phyloP scores from a whole-genome alignment of 2,888 invertebrate genomes.

The Steinernema hermaphroditum region DNA sequence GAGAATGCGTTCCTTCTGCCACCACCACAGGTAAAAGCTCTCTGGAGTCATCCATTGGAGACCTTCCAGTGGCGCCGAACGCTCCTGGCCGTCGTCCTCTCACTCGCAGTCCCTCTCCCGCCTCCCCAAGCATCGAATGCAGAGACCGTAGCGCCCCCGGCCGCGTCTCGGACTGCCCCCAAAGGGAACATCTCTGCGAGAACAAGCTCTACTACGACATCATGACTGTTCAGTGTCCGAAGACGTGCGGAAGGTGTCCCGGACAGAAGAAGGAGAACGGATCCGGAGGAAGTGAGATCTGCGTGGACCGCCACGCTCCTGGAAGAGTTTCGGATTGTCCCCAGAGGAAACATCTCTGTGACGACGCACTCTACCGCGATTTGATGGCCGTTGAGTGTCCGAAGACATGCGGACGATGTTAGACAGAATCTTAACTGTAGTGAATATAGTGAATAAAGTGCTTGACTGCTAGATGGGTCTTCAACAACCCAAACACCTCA shows the following conservation, averaged over 20 bases:
- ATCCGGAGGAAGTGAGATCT: neutral
- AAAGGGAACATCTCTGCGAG: neutral
- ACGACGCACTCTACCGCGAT: neutral
- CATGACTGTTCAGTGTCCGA: neutral
- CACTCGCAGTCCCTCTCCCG: no score
- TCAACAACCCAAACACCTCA: no score
- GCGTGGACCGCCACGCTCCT: neutral
- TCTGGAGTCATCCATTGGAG: no score
- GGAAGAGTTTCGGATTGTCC: neutral
- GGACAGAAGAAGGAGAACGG: neutral
- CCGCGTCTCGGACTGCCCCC: neutral
- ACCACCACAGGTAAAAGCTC: no score
- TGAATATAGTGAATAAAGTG: no score
- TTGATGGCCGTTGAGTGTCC: neutral
- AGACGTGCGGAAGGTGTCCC: neutral
- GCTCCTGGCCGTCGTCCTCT: no score
- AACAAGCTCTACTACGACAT: neutral
- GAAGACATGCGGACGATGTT: neutral
- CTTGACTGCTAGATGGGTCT: no score
- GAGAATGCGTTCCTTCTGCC: no score
- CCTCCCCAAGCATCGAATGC: neutral
- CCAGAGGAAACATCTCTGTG: neutral
- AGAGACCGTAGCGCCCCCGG: neutral
- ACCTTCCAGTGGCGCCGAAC: no score
- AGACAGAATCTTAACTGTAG: no score